These are phyloP conservation scores for Pomatorhinus ruficollis DNA, from an alignment of 2,113 vertebrate species.

Conservation along the genomic window DNA sequence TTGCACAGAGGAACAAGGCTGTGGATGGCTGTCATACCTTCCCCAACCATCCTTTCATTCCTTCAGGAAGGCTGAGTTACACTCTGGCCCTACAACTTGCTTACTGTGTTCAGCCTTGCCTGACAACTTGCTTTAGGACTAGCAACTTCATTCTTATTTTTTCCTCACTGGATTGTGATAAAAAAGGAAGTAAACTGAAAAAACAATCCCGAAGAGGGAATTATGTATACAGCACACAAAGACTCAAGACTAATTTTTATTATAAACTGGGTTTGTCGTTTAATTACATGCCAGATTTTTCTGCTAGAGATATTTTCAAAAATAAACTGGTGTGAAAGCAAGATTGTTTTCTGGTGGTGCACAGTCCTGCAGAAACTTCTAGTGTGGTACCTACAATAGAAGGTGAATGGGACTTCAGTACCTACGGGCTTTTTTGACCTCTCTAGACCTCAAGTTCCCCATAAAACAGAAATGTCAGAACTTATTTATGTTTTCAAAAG, in stretches of 20 bases:
- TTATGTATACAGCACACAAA: not conserved
- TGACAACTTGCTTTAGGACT: not conserved
- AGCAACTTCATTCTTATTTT: not conserved
- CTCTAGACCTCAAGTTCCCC: not conserved
- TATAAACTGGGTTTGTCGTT: not conserved
- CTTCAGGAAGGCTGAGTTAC: not conserved
- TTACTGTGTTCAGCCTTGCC: not conserved
- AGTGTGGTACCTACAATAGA: not conserved
- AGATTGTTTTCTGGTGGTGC: not conserved
- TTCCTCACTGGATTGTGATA: not conserved
- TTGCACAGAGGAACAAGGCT: not conserved
- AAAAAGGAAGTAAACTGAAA: not conserved
- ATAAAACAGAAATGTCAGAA: constrained; percentile 7
- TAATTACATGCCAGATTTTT: not conserved
- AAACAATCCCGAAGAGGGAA: not conserved
- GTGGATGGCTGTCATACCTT: not conserved
- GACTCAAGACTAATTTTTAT: not conserved
- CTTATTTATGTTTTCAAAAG: not conserved
- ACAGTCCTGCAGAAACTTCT: not conserved
- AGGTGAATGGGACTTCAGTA: not conserved
- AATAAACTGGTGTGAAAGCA: not conserved
- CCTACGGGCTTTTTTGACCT: not conserved
- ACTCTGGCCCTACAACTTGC: not conserved
- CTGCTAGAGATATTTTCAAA: not conserved
- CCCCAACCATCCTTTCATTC: not conserved